Evolutionary conservation across 92 coral and sea anemone genomes (phyloP).

Genomic region (Parazoanthus darwini): DNA sequence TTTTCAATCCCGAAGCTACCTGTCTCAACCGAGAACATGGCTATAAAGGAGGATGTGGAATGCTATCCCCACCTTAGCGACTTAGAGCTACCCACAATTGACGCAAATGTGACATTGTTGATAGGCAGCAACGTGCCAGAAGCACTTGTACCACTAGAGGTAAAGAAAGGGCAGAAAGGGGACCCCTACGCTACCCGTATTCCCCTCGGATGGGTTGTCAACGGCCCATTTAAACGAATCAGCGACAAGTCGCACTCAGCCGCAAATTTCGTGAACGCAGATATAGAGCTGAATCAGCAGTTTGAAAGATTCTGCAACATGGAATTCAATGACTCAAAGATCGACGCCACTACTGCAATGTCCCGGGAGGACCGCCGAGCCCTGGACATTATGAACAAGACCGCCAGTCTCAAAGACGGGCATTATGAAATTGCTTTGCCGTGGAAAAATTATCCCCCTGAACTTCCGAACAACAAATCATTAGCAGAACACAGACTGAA

Average conservation of each 20-base stretch:
- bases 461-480: constrained; percentile 44
- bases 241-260: not conserved
- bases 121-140: constrained; percentile 57
- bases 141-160: constrained; percentile 49
- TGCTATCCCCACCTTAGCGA: constrained; percentile 47
- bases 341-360: constrained; percentile 38
- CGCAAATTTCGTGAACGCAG: constrained; percentile 47
- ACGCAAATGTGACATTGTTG: constrained; percentile 51
- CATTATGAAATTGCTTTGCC: constrained; percentile 64
- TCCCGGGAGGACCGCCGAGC: constrained; percentile 52
- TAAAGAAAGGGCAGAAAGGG: constrained; percentile 48
- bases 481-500: constrained; percentile 45
- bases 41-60: constrained; percentile 45
- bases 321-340: constrained; percentile 52
- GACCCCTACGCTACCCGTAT: constrained; percentile 56
- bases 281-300: constrained; percentile 38
- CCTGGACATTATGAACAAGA: constrained; percentile 52
- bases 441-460: constrained; percentile 50
- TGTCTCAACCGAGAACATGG: constrained; percentile 46
- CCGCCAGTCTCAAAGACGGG: constrained; percentile 42
- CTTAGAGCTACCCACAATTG: constrained; percentile 31
- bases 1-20: constrained; percentile 56
- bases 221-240: constrained; percentile 43
- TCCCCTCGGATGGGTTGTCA: constrained; percentile 53
- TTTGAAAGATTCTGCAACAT: constrained; percentile 54